Percentiles rank a stretch among this genome's conserved stretches.
phyloP scores from a whole-genome alignment of 1,140 invertebrate species.

The Achatina immaculata region DNA sequence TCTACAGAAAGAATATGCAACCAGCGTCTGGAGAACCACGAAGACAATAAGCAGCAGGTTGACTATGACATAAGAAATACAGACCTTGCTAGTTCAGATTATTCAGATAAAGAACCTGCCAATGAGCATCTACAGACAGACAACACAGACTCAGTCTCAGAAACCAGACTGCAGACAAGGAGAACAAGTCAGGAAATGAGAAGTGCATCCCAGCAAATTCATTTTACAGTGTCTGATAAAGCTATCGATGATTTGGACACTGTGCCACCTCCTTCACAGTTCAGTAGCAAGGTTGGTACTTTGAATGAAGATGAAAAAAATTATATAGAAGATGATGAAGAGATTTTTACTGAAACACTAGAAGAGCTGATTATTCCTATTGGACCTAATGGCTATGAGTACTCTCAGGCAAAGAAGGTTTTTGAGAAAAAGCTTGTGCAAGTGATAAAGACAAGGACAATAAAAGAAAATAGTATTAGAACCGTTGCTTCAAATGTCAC shows the following conservation, averaged over 20 bases:
- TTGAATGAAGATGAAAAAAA: not conserved
- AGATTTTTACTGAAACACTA: conserved; percentile 40
- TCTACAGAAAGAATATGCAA: conserved; percentile 55
- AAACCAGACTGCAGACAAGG: not conserved
- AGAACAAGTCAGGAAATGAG: not conserved
- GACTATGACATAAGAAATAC: conserved; percentile 31
- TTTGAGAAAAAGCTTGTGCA: not conserved
- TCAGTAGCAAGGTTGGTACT: conserved; percentile 40
- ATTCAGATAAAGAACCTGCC: conserved; percentile 43
- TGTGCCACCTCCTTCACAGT: conserved; percentile 54
- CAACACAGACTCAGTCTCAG: conserved; percentile 32
- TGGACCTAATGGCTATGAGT: conserved; percentile 39
- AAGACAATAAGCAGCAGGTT: no score
- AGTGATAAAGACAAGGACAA: not conserved
- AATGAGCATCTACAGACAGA: conserved; percentile 35
- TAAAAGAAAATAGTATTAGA: not conserved
- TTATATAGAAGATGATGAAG: conserved; percentile 47
- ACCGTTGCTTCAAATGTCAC: conserved; percentile 25
- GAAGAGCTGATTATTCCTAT: conserved; percentile 49
- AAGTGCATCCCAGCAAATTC: not conserved
- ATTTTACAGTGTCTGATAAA: conserved; percentile 39
- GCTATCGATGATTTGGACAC: conserved; percentile 49
- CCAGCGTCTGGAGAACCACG: conserved; percentile 27
- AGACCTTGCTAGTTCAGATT: conserved; percentile 37
- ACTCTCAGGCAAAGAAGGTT: conserved; percentile 37